These are phyloP conservation scores for Erannis defoliaria DNA, from an alignment of 2,888 invertebrate genomes.

Conservation along the genomic window DNA sequence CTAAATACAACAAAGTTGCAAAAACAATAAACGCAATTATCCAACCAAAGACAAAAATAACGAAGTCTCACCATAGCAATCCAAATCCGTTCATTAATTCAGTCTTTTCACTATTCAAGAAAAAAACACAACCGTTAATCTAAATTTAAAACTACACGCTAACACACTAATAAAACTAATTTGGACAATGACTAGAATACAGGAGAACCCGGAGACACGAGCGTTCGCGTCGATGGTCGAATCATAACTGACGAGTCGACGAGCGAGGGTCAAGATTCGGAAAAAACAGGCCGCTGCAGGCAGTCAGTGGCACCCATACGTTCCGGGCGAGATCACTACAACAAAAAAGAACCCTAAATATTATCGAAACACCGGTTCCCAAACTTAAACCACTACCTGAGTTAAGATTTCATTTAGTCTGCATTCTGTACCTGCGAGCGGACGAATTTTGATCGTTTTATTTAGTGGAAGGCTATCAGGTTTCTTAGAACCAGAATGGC, in stretches of 20 bases:
- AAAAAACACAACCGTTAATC: conserved; percentile 50
- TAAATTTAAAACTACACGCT: conserved; percentile 60
- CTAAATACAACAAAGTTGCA: conserved; percentile 18
- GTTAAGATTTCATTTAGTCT: not conserved
- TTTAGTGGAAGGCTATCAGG: conserved; percentile 14
- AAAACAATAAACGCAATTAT: conserved; percentile 33
- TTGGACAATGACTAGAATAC: conserved; percentile 85
- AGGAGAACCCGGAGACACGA: conserved; percentile 72
- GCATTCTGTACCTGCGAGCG: conserved; percentile 6
- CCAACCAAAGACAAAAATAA: conserved; percentile 29
- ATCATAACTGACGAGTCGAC: conserved; percentile 79
- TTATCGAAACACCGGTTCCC: conserved; percentile 74
- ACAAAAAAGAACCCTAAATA: conserved; percentile 86
- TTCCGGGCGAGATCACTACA: conserved; percentile 82
- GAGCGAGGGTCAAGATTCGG: conserved; percentile 76
- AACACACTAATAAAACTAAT: conserved; percentile 58
- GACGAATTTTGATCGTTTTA: conserved; percentile 44
- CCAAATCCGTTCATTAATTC: conserved; percentile 82
- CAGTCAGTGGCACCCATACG: conserved; percentile 77
- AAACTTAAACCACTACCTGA: conserved; percentile 59
- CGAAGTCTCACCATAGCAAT: conserved; percentile 78
- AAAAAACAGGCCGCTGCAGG: conserved; percentile 71
- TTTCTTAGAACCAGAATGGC: conserved; percentile 13
- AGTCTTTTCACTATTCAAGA: conserved; percentile 60
- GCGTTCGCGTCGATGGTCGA: conserved; percentile 79